phyloP scores from a whole-genome alignment of 2,888 invertebrate genomes.

The Drosophila macrospina region DNA sequence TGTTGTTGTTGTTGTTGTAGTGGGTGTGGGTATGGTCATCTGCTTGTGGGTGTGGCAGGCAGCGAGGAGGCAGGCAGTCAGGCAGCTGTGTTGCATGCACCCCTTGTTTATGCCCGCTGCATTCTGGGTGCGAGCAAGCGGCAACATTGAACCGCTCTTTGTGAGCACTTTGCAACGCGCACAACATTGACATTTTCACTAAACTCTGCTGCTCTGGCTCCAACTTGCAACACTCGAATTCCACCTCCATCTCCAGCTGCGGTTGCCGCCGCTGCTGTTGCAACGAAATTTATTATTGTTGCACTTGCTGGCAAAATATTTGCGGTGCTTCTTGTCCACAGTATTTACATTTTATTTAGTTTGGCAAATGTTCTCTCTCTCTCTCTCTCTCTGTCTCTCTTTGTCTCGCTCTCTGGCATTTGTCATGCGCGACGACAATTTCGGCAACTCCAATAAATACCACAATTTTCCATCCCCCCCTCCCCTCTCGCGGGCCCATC shows the following conservation, averaged over 20 bases:
- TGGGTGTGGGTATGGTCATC: slow-evolving; percentile 44
- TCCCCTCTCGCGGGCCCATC: too few species aligned
- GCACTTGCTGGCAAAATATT: slow-evolving; percentile 64
- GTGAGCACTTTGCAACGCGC: slow-evolving; percentile 23
- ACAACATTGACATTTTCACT: slow-evolving; percentile 54
- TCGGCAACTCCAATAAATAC: slow-evolving; percentile 22
- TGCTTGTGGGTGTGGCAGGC: slow-evolving; percentile 10
- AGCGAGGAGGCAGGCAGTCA: background rate
- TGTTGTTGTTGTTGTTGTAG: slow-evolving; percentile 24
- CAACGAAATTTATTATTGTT: slow-evolving; percentile 63
- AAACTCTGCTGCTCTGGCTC: slow-evolving; percentile 16
- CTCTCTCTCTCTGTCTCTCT: slow-evolving; percentile 34
- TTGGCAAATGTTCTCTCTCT: slow-evolving; percentile 40
- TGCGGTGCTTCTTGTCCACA: slow-evolving; percentile 27
- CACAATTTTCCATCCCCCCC: background rate
- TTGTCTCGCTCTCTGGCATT: slow-evolving; percentile 32
- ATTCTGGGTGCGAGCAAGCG: slow-evolving; percentile 61
- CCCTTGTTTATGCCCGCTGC: slow-evolving; percentile 64
- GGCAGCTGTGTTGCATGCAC: slow-evolving; percentile 34
- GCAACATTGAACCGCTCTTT: slow-evolving; percentile 45
- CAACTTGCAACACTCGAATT: background rate
- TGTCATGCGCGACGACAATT: slow-evolving; percentile 24
- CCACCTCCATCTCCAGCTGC: background rate
- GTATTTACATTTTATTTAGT: slow-evolving; percentile 63
- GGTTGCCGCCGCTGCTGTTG: background rate